These are phyloP conservation scores for Epinotia brunnichana DNA, from an alignment of 2,888 invertebrate species.

Conservation along the genomic window DNA sequence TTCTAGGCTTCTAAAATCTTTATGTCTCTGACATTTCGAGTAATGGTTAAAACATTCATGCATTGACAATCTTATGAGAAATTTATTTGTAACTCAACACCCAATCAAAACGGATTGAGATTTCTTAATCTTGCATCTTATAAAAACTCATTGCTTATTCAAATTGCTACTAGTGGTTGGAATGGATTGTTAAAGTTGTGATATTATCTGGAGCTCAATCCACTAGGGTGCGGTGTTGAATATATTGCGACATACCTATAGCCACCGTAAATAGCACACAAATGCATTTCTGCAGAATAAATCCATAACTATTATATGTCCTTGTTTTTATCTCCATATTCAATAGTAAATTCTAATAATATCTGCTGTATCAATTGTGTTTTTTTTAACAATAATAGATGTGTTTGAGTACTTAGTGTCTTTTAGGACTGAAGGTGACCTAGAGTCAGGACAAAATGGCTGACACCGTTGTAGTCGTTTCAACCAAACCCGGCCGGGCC, in stretches of 20 bases:
- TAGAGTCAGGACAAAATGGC: background rate
- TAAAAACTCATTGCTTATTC: slow-evolving; percentile 24
- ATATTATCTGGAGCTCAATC: slow-evolving; percentile 16
- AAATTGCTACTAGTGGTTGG: slow-evolving; percentile 16
- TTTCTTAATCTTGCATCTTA: background rate
- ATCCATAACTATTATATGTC: background rate
- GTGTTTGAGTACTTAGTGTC: background rate
- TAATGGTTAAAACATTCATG: slow-evolving; percentile 12
- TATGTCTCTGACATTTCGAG: slow-evolving; percentile 23
- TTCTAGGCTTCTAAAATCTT: slow-evolving; percentile 19
- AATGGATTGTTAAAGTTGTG: slow-evolving; percentile 19
- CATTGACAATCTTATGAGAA: background rate
- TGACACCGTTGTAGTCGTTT: background rate
- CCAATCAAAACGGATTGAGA: slow-evolving; percentile 10
- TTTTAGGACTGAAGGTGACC: background rate
- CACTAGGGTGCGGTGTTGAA: background rate
- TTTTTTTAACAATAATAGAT: background rate
- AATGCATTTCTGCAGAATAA: background rate
- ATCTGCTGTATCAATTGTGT: background rate
- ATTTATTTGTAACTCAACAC: background rate
- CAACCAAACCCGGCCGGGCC: too few species aligned
- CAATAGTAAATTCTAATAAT: background rate
- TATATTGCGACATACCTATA: background rate
- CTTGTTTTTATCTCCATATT: background rate
- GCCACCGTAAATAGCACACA: background rate